These are phyloP conservation scores for Grammomys surdaster DNA, from an alignment of 2,113 vertebrate species.

Conservation along the genomic window DNA sequence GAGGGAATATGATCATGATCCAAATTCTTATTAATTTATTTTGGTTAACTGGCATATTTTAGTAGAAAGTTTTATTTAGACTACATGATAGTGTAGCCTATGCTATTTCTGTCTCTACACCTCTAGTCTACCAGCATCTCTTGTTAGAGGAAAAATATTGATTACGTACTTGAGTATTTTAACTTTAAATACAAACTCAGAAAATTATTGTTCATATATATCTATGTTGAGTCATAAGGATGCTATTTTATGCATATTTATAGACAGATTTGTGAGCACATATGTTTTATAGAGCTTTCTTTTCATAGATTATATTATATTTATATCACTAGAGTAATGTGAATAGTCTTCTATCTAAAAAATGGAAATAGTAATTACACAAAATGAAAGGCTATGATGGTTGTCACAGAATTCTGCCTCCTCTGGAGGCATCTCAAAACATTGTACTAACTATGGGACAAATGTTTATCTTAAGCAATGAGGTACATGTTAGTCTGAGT, in stretches of 20 bases:
- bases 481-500: neutral
- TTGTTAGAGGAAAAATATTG: constrained; percentile 17
- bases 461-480: neutral
- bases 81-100: neutral
- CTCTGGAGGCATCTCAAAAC: neutral
- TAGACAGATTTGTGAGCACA: neutral
- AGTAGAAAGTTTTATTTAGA: neutral
- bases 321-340: neutral
- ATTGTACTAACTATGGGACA: neutral
- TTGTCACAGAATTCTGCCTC: neutral
- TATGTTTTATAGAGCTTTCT: constrained; percentile 31
- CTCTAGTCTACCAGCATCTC: neutral
- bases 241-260: constrained; percentile 37
- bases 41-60: neutral
- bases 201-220: neutral
- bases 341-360: neutral
- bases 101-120: neutral
- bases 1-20: neutral
- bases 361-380: constrained; percentile 4
- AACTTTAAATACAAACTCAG: neutral
- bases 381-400: neutral
- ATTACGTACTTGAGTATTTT: constrained; percentile 31
- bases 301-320: constrained; percentile 20
- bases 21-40: neutral
- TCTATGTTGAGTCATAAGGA: neutral